These are phyloP conservation scores for Gymnobelideus leadbeateri DNA, from an alignment of 2,113 vertebrate genomes.

Conservation along the genomic window DNA sequence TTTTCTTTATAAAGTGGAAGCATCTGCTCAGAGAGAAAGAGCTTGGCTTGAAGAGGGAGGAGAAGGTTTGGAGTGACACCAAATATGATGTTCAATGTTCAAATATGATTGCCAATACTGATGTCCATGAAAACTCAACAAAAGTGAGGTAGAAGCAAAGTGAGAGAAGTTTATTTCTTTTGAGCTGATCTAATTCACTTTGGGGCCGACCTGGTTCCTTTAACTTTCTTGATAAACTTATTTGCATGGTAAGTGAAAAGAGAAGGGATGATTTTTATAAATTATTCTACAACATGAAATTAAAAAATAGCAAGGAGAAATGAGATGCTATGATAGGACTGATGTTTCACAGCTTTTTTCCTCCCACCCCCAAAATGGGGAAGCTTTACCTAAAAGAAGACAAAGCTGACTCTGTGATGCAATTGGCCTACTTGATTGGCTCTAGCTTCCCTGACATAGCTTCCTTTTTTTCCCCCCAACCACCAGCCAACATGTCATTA, in stretches of 20 bases:
- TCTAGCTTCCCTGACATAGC: background rate
- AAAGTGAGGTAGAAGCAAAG: background rate
- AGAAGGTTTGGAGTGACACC: background rate
- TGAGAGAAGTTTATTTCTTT: background rate
- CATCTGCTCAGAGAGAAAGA: background rate
- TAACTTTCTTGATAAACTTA: background rate
- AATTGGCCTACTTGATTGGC: background rate
- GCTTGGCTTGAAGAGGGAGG: background rate
- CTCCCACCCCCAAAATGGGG: background rate
- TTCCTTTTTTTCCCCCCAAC: background rate
- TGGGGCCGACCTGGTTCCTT: background rate
- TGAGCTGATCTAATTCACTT: background rate
- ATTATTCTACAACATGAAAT: background rate
- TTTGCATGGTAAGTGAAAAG: background rate
- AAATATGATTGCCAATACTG: background rate
- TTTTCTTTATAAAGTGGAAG: background rate
- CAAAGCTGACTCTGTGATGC: background rate
- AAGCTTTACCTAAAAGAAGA: background rate
- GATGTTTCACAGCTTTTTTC: background rate
- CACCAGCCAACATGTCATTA: background rate
- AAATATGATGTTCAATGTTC: background rate
- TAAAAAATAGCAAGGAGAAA: background rate
- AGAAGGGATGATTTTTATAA: background rate
- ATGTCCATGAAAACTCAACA: background rate
- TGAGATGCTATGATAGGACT: background rate